Evolutionary conservation across 2,113 vertebrate genomes (phyloP), one percentile per base, ranked within the genome.

Genomic region (Herpailurus yagouaroundi): DNA sequence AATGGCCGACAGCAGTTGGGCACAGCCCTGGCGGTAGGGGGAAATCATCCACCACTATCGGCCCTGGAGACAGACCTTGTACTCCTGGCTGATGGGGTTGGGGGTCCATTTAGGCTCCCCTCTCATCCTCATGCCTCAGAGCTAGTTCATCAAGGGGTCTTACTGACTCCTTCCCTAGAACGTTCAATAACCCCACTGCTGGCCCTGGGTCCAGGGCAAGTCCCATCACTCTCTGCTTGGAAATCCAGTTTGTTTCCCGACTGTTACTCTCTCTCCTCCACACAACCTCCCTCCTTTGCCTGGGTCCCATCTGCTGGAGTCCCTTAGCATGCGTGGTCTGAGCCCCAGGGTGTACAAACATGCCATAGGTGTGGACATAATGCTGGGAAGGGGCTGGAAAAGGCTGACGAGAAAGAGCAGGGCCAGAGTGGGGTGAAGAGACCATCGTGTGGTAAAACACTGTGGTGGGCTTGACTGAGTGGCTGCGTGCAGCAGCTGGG

Each of bases 181-280:
- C 3, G 14, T 14, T 45, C 57, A 38, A 60, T 29, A 76, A 48
- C 71, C 50, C 52, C 15, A 8, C 60, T 86, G 45, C 57, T 94
- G 36, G 23, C 21, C n/a, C 18, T 29, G 73, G 11, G 33, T 45
- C 80, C 45, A 9, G 45, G 45, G 45, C 45, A 48, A 14, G 23
- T 38, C 77, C 38, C 4, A 3, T 71, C 69, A 13, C 50, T 60
- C 66, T 66, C 66, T 95, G 77, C 64, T 85, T 82, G 36, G 94
- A 95, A 96, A 82, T 77, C 27, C 11, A 63, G 15, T 84, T 82
- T 68, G 38, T 69, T 96, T 87, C 90, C 36, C 48, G 11, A n/a
- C 18, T 14, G 19, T 29, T 45, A 45, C 19, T 36, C 16, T 15
- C 48, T 29, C 3, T 80, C 33, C 60, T 89, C 33, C 13, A 23